phyloP scores from a whole-genome alignment of 2,797 vertebrate species.

The Lindbergichthys nudifrons region DNA sequence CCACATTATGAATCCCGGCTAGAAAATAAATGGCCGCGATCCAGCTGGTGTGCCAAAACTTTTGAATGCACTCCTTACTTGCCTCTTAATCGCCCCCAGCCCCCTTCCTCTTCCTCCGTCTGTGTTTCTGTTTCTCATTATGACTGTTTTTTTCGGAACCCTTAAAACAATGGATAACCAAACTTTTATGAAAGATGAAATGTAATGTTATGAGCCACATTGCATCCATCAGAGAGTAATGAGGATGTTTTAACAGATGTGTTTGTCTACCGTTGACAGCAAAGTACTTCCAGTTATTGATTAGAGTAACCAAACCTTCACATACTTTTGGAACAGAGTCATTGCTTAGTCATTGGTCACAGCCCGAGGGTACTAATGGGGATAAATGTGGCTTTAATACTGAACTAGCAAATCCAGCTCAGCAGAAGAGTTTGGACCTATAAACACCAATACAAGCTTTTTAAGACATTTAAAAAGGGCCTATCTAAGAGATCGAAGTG shows the following conservation, averaged over 20 bases:
- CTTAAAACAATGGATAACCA: slow-evolving; percentile 31
- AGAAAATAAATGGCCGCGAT: slow-evolving; percentile 42
- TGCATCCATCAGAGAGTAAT: slow-evolving; percentile 7
- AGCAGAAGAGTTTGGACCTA: slow-evolving; percentile 25
- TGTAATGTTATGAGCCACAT: slow-evolving; percentile 6
- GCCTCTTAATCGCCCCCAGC: neutral
- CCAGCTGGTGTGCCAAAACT: slow-evolving; percentile 54
- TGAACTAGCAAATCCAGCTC: slow-evolving; percentile 23
- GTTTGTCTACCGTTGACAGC: slow-evolving; percentile 35
- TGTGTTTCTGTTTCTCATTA: slow-evolving; percentile 69
- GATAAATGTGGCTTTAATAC: slow-evolving; percentile 26
- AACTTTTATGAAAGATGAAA: slow-evolving; percentile 7
- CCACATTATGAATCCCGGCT: slow-evolving; percentile 59
- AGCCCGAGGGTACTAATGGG: slow-evolving; percentile 16
- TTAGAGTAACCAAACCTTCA: slow-evolving; percentile 48
- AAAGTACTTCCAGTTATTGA: slow-evolving; percentile 38
- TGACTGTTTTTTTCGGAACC: slow-evolving; percentile 32
- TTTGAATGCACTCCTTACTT: slow-evolving; percentile 38
- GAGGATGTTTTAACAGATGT: slow-evolving; percentile 44
- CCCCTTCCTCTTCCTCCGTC: slow-evolving; percentile 7
- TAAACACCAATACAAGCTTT: slow-evolving; percentile 12
- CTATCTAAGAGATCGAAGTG: slow-evolving; percentile 17
- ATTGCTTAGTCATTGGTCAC: slow-evolving; percentile 38
- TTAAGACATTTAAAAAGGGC: slow-evolving; percentile 25
- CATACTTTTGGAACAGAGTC: slow-evolving; percentile 52